These are phyloP conservation scores for Hycleus cichorii DNA, from an alignment of 1,140 invertebrate species.

Conservation along the genomic window DNA sequence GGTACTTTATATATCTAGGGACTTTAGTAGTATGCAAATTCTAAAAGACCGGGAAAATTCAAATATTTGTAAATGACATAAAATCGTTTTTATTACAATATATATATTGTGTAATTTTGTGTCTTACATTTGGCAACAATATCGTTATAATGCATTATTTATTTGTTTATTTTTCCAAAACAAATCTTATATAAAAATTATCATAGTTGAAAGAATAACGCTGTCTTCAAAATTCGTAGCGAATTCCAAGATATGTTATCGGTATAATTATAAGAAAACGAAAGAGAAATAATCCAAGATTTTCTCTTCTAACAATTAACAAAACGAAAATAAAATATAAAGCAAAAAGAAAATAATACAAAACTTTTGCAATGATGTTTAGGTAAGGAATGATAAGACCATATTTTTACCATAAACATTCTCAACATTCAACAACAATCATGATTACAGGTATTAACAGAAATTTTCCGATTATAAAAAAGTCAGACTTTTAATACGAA, in stretches of 20 bases:
- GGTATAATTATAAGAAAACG: not conserved
- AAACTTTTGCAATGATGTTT: conserved; percentile 16
- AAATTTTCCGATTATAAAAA: conserved; percentile 19
- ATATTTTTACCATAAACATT: conserved; percentile 22
- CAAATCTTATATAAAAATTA: not conserved
- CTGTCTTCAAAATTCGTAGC: not conserved
- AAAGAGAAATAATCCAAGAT: not conserved
- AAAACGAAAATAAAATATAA: conserved; percentile 16
- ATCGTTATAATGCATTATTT: not conserved
- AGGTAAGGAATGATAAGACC: conserved; percentile 27
- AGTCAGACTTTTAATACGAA: conserved; percentile 24
- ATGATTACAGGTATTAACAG: conserved; percentile 28
- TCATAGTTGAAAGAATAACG: not conserved
- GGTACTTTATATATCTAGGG: too few relatives aligned
- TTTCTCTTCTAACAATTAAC: not conserved
- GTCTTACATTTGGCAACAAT: conserved; percentile 17
- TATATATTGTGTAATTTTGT: conserved; percentile 12
- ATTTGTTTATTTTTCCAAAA: not conserved
- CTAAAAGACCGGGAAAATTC: not conserved
- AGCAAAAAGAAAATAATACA: conserved; percentile 10
- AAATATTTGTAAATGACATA: not conserved
- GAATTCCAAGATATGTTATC: not conserved
- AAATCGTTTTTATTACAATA: not conserved
- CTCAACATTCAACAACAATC: conserved; percentile 11
- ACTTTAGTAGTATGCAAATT: too few relatives aligned